Evolutionary conservation across 2,888 invertebrate genomes (phyloP), one percentile per base, ranked within the genome.

Genomic region (Lasioglossum malachurum): DNA sequence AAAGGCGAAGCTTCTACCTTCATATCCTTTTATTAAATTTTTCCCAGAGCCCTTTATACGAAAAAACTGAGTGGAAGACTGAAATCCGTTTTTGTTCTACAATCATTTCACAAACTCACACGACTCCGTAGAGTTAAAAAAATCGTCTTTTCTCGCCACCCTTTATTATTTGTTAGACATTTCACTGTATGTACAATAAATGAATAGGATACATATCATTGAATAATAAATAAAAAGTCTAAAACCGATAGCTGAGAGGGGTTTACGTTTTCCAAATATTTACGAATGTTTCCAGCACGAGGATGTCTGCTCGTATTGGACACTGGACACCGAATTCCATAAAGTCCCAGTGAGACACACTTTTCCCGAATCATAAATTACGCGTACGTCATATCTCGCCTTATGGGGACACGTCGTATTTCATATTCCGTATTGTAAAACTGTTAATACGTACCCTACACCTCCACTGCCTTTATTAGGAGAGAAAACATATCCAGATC

Each of bases 301-400:
- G 64, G 60, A 71, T 60, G 73, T 79, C 78, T 44, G 83, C 80
- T 78, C n/a, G 57, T 35, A 72, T 38, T 49, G 49, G 41, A 78
- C 73, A 31, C 53, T 67, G 49, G 73, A 89, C 74, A 67, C 79
- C 80, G 82, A 91, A 91, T 88, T 84, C 86, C 90, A 83, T 83
- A 74, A 64, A 79, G 27, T 74, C 74, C 85, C 88, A 60, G 83
- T 73, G 73, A 87, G 87, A 69, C 84, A 87, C 84, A 89, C 90
- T 88, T 87, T 87, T 91, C 92, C 89, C 84, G 76, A 79, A 87
- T 88, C 90, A 84, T 92, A 92, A 92, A 92, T 91, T 87, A 84
- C 72, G 82, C 69, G 78, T 84, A 81, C 67, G 82, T 80, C 80
- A 84, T 84, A 87, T 87, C 88, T 78, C 71, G 80, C 89, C 90